Conservation (phyloP, 2,888 invertebrate species). For the Drosophila differens region DNA sequence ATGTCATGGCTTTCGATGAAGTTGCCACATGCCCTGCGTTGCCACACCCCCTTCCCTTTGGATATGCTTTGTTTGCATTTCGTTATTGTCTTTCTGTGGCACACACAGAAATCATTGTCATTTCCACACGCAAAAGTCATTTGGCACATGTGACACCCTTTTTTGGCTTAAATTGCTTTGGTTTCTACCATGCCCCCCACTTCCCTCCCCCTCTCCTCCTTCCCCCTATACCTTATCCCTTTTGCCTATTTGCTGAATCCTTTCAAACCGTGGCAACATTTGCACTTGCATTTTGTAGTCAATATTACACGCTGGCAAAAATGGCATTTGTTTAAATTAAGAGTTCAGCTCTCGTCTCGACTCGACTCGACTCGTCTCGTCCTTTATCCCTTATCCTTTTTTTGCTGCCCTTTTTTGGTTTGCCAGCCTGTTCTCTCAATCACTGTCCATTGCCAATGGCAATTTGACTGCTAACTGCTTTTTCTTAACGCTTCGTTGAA, state of each 20-base stretch:
- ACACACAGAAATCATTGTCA: constrained; percentile 79
- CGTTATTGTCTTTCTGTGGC: constrained; percentile 73
- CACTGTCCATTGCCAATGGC: constrained; percentile 60
- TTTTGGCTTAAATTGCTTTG: constrained; percentile 80
- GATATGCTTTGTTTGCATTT: constrained; percentile 74
- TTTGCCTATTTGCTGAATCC: constrained; percentile 49
- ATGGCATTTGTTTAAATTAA: constrained; percentile 68
- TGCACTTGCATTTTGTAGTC: constrained; percentile 83
- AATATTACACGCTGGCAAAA: constrained; percentile 76
- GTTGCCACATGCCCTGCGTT: constrained; percentile 63
- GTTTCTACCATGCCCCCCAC: not conserved
- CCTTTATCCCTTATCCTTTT: constrained; percentile 11
- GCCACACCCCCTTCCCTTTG: constrained; percentile 10
- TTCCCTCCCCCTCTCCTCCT: constrained; percentile 36
- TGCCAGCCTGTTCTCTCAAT: constrained; percentile 48
- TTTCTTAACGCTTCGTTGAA: constrained; percentile 75
- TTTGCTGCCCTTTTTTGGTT: constrained; percentile 2
- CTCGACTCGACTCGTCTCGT: not conserved
- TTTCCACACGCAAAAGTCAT: constrained; percentile 82
- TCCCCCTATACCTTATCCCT: constrained; percentile 6
- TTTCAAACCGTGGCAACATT: constrained; percentile 83
- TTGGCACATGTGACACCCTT: constrained; percentile 82
- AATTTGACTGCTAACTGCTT: constrained; percentile 75
- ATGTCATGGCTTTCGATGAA: constrained; percentile 74
- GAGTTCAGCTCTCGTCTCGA: constrained; percentile 20